phyloP scores from a whole-genome alignment of 2,888 invertebrate species.

The Luperina nickerlii region DNA sequence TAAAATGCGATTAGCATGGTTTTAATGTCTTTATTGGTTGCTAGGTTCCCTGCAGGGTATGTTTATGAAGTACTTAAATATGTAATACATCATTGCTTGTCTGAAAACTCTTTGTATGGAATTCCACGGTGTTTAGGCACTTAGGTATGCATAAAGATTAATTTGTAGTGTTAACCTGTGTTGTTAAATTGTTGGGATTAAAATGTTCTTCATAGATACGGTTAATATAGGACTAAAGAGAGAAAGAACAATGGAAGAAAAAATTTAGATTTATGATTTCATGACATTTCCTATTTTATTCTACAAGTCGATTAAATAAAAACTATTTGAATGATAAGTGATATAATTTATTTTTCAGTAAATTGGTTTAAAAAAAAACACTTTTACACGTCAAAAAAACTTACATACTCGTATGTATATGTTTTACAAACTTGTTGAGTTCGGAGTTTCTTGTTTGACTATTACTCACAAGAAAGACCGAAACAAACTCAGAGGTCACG shows the following conservation, averaged over 20 bases:
- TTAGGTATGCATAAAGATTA: conserved; percentile 18
- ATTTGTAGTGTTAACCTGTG: not conserved
- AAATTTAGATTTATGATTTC: too few species aligned
- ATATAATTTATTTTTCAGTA: too few species aligned
- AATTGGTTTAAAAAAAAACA: too few species aligned
- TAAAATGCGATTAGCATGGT: conserved; percentile 72
- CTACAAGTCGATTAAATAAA: not conserved
- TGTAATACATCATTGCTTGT: conserved; percentile 58
- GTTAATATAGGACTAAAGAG: too few species aligned
- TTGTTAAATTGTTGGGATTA: conserved; percentile 1
- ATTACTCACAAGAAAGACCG: too few species aligned
- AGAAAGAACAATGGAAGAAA: not conserved
- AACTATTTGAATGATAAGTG: not conserved
- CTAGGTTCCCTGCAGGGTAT: conserved; percentile 42
- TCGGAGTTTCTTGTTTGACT: too few species aligned
- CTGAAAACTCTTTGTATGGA: conserved; percentile 6
- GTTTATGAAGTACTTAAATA: conserved; percentile 49
- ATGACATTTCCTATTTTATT: too few species aligned
- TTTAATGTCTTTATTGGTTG: conserved; percentile 56
- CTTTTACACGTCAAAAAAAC: too few species aligned
- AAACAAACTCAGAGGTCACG: too few species aligned
- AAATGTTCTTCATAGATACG: not conserved
- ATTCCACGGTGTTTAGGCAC: conserved; percentile 27
- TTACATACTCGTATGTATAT: too few species aligned
- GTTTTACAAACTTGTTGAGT: too few species aligned